Conservation (phyloP, 2,113 vertebrate species). For the Bambusicola thoracicus region DNA sequence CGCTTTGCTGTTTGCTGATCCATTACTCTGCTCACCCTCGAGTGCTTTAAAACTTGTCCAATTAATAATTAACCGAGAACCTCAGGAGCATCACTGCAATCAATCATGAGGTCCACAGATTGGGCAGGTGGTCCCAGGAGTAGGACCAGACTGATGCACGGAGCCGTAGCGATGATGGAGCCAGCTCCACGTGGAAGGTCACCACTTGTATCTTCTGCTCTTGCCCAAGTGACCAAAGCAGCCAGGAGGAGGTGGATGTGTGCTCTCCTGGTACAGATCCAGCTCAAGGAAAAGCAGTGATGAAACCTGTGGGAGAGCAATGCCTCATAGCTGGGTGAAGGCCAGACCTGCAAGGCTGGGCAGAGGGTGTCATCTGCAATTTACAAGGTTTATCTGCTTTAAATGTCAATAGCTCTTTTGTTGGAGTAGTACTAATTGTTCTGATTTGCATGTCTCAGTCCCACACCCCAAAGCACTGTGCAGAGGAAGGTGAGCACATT, state of each 20-base stretch:
- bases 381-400: constrained; percentile 31
- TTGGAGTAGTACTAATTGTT: constrained; percentile 28
- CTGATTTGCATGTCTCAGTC: constrained; percentile 28
- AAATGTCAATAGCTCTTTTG: constrained; percentile 48
- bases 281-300: not conserved
- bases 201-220: not conserved
- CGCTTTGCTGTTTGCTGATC: not conserved
- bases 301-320: constrained; percentile 23
- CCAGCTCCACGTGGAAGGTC: rapidly evolving
- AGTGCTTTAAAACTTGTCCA: not conserved
- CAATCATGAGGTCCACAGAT: rapidly evolving
- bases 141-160: not conserved
- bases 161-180: not conserved
- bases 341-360: not conserved
- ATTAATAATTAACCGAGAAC: not conserved
- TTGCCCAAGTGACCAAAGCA: not conserved
- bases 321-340: constrained; percentile 14
- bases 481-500: constrained; percentile 21
- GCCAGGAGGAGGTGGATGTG: rapidly evolving
- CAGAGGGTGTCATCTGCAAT: constrained; percentile 30
- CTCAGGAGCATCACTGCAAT: not conserved
- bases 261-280: not conserved
- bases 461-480: not conserved
- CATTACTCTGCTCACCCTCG: not conserved
- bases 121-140: not conserved